A percentile compares a stretch with the other conserved stretches of the same genome.
These are phyloP conservation scores for Psephotus haematonotus DNA, from an alignment of 2,113 vertebrate genomes.

Conservation along the genomic window DNA sequence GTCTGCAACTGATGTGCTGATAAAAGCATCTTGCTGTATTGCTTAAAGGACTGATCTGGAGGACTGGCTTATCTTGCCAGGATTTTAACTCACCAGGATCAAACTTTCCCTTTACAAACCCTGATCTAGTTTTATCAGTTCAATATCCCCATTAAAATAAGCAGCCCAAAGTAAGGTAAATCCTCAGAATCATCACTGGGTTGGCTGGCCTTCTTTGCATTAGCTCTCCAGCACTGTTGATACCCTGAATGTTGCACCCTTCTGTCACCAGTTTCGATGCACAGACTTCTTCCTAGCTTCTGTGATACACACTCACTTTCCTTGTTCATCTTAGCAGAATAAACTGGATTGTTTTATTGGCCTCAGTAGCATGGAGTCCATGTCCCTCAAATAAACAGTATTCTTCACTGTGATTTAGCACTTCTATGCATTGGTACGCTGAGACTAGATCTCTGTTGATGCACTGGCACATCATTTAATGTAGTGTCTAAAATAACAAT, in stretches of 20 bases:
- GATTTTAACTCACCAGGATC: background rate
- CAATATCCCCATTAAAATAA: background rate
- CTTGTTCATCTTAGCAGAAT: background rate
- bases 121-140: background rate
- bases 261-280: background rate
- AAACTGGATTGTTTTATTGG: background rate
- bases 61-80: background rate
- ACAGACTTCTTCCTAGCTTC: background rate
- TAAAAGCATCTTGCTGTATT: background rate
- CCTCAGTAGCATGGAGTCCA: background rate
- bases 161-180: background rate
- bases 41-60: background rate
- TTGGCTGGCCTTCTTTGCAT: background rate
- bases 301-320: background rate
- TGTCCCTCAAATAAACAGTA: background rate
- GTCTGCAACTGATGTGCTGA: background rate
- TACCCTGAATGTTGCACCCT: background rate
- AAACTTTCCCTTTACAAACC: background rate
- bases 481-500: background rate
- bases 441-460: background rate
- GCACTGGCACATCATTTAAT: background rate
- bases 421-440: background rate
- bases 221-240: background rate
- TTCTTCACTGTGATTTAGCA: background rate
- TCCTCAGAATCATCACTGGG: background rate